These are phyloP conservation scores for Nomada fucata DNA, from an alignment of 2,888 invertebrate species.

Conservation along the genomic window DNA sequence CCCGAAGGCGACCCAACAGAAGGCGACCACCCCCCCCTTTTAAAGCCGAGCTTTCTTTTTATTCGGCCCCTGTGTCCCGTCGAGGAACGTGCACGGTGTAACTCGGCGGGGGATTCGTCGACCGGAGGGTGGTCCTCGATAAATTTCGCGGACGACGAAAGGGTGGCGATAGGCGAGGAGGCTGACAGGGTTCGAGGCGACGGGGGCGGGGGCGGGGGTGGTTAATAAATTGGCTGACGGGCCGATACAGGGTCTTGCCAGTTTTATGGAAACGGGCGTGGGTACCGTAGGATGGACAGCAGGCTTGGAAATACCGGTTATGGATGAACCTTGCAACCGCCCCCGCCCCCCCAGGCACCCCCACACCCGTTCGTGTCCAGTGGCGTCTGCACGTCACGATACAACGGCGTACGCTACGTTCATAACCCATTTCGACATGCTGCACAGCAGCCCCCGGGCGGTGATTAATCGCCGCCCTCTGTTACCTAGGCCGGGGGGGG, in stretches of 20 bases:
- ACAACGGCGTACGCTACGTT: conserved; percentile 51
- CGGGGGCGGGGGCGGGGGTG: background rate
- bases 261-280: conserved; percentile 61
- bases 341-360: conserved; percentile 13
- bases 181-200: conserved; percentile 36
- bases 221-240: conserved; percentile 68
- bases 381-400: conserved; percentile 50
- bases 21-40: too few species aligned
- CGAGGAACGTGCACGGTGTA: too few species aligned
- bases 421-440: conserved; percentile 57
- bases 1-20: too few species aligned
- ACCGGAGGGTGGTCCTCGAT: background rate
- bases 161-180: conserved; percentile 28
- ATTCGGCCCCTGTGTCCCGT: too few species aligned
- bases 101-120: too few species aligned
- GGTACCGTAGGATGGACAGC: conserved; percentile 40
- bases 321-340: conserved; percentile 61
- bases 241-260: conserved; percentile 60
- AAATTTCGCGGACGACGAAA: conserved; percentile 18
- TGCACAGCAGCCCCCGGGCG: conserved; percentile 17
- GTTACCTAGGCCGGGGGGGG: conserved; percentile 42
- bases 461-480: conserved; percentile 63
- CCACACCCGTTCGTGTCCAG: conserved; percentile 47
- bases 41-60: too few species aligned
- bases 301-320: conserved; percentile 62